phyloP scores from a whole-genome alignment of 2,113 vertebrate species.

The Notothenia coriiceps region DNA sequence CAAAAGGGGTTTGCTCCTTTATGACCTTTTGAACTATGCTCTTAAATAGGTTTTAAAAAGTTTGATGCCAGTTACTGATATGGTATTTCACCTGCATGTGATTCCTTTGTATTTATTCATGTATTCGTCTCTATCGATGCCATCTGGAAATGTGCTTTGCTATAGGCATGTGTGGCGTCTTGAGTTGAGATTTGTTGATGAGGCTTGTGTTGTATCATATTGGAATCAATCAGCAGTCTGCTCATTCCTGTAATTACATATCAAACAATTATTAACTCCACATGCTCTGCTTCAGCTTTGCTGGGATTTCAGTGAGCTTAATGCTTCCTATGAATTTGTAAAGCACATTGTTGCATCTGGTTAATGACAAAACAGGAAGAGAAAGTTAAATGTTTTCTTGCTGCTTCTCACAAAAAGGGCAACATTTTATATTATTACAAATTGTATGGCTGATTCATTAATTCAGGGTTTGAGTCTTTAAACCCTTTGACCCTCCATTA shows the following conservation, averaged over 20 bases:
- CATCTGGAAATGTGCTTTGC: neutral
- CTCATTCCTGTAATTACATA: neutral
- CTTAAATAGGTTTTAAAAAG: neutral
- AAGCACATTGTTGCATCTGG: neutral
- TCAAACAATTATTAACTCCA: neutral
- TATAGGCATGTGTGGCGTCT: neutral
- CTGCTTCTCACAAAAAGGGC: neutral
- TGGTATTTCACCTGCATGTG: neutral
- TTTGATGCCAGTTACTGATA: neutral
- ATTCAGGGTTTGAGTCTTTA: constrained; percentile 15
- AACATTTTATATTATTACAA: neutral
- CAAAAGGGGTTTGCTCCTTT: neutral
- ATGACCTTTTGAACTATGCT: no score
- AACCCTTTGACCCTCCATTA: neutral
- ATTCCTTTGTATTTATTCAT: neutral
- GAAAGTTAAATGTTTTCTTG: neutral
- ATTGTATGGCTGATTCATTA: constrained; percentile 4
- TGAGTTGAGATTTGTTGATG: neutral
- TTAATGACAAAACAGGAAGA: neutral
- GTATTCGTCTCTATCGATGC: neutral
- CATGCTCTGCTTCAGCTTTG: neutral
- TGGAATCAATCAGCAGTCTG: neutral
- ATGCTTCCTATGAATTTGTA: neutral
- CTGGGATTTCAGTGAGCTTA: neutral
- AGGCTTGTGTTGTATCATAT: neutral